Evolutionary conservation across 2,113 vertebrate genomes (phyloP), one percentile per base, ranked within the genome.

Genomic region (Chaetops frenatus): DNA sequence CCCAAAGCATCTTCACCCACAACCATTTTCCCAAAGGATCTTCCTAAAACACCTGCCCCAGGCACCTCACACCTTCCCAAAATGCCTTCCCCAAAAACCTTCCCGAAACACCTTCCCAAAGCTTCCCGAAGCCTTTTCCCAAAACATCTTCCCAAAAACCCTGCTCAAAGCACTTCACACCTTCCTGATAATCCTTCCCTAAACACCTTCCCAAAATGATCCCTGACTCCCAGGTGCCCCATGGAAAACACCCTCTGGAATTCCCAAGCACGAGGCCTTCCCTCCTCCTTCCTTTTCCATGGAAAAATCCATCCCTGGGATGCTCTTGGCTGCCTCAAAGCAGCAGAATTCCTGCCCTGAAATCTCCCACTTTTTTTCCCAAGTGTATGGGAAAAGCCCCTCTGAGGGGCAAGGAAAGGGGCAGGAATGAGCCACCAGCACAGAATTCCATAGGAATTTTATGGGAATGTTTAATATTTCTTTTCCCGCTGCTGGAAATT

Each of bases 361-460:
- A 62, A 38, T 7, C 38, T 40, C 71, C 51, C 8, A 0, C 27
- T 5, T 29, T 25, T 16, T 28, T 1, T 2, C 5, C 5, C 28
- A 1, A 0, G 13, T 22, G 11, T 20, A 38, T 38, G 38, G 77
- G n/a, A 31, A 71, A 62, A 12, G 9, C 13, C 36, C 6, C 23
- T 29, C 5, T 0, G 6, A 42, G 23, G 38, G 27, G 33, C n/a
- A 27, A 53, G 15, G 12, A 85, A 24, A 28, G 7, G 56, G 44
- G 25, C n/a, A 48, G 31, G 33, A 51, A 58, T 4, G 35, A 69
- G 51, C 21, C n/a, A 14, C 9, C 3, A 0, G 31, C 28, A 8
- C 0, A 0, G 11, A 31, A 54, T 61, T 60, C 48, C 40, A 0
- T 6, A 7, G n/a, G 11, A 31, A 81, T 21, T 19, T 9, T 3